Conservation (phyloP, 2,113 vertebrate species). For the Dryoscopus gambensis region DNA sequence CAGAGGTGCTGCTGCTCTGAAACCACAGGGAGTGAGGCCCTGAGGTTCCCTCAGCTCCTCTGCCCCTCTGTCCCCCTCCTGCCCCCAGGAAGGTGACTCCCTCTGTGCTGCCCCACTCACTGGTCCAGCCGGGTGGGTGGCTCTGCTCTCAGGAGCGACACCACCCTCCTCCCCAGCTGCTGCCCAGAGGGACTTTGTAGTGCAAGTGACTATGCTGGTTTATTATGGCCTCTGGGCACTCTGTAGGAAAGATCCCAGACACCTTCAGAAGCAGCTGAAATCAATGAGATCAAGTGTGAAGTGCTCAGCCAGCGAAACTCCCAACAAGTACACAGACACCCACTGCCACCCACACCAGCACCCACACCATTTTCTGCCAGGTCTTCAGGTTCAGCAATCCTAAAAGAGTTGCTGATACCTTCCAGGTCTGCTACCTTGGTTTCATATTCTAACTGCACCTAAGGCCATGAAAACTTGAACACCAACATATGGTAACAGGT, state of each 20-base stretch:
- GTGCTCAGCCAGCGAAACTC: neutral
- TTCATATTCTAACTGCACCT: neutral
- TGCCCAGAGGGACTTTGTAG: constrained; percentile 20
- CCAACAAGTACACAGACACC: neutral
- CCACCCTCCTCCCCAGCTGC: neutral
- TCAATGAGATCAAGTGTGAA: neutral
- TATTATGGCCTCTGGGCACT: constrained; percentile 17
- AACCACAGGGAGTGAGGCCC: neutral
- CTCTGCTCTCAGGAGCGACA: neutral
- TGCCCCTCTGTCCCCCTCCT: neutral
- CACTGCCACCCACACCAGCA: neutral
- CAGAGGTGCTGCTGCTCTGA: neutral
- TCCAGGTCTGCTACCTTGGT: neutral
- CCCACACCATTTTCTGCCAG: neutral
- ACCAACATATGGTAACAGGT: rapidly evolving
- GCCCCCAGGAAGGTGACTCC: neutral
- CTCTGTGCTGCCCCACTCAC: neutral
- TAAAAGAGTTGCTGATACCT: neutral
- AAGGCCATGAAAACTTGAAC: neutral
- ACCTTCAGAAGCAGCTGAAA: constrained; percentile 13
- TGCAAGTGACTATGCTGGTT: neutral
- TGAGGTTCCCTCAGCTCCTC: neutral
- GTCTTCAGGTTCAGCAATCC: neutral
- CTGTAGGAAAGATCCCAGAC: neutral
- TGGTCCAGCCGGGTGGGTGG: neutral